Evolutionary conservation across 2,113 vertebrate species (phyloP).

Genomic region (Brachypodius melanocephalos): DNA sequence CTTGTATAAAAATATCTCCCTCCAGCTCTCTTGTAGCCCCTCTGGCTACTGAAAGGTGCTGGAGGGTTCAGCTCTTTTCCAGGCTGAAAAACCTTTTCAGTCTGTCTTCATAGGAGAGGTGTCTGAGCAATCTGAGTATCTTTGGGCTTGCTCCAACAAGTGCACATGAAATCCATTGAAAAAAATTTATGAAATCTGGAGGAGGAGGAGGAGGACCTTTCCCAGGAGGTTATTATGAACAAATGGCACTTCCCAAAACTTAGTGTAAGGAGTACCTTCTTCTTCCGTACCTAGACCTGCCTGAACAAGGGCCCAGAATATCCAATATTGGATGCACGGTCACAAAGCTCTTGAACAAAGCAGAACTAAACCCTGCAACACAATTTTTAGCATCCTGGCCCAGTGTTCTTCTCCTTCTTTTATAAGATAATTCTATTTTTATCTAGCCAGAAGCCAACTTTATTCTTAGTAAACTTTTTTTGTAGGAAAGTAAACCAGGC

Average conservation of each 20-base stretch:
- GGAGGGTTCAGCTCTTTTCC: not conserved
- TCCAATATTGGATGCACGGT: not conserved
- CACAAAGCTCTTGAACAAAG: not conserved
- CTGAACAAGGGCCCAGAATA: not conserved
- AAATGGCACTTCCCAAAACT: not conserved
- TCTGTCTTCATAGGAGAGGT: not conserved
- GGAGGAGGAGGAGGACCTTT: not conserved
- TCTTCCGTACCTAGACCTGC: not conserved
- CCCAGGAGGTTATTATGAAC: not conserved
- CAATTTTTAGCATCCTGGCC: not conserved
- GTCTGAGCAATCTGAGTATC: not conserved
- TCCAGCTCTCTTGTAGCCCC: not conserved
- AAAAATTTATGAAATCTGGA: not conserved
- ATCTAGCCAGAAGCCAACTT: not conserved
- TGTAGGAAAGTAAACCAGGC: conserved; percentile 1
- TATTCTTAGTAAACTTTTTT: not conserved
- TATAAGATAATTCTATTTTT: not conserved
- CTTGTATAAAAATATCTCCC: not conserved
- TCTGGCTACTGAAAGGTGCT: not conserved
- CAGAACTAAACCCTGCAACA: not conserved
- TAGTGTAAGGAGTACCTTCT: not conserved
- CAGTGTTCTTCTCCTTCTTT: not conserved
- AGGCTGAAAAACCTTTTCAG: not conserved
- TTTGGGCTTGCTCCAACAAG: not conserved
- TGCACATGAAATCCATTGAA: not conserved